A percentile compares a stretch with the other conserved stretches of the same genome.
phyloP scores from a whole-genome alignment of 2,797 vertebrate species.

The Pipistrellus nathusii region DNA sequence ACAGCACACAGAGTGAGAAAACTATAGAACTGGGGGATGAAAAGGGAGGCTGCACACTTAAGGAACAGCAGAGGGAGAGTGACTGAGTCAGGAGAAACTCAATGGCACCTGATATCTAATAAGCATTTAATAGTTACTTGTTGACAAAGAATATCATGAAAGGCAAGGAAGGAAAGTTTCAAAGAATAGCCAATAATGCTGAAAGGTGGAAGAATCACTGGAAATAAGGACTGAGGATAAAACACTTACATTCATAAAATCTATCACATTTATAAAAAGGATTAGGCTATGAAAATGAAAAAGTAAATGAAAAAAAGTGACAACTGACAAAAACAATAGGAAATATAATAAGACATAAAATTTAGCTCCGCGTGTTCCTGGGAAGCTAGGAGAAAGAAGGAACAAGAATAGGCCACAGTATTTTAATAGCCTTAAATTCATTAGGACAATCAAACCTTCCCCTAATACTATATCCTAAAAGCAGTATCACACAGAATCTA shows the following conservation, averaged over 20 bases:
- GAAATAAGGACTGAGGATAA: conserved; percentile 13
- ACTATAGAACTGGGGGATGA: not conserved
- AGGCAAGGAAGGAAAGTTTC: not conserved
- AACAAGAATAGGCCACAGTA: not conserved
- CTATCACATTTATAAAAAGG: not conserved
- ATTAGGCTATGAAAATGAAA: conserved; percentile 10
- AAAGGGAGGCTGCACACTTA: not conserved
- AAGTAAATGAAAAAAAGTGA: not conserved
- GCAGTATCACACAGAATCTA: not conserved
- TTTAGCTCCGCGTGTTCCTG: not conserved
- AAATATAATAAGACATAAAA: not conserved
- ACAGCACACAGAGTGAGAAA: not conserved
- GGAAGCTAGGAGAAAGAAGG: not conserved
- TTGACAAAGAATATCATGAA: not conserved
- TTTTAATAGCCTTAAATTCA: conserved; percentile 46
- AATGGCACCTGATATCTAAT: not conserved
- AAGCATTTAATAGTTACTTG: not conserved
- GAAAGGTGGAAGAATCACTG: not conserved
- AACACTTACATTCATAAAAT: not conserved
- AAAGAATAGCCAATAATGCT: not conserved
- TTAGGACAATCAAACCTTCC: not conserved
- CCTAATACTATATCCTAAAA: conserved; percentile 18
- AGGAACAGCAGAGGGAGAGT: not conserved
- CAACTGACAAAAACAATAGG: conserved; percentile 5
- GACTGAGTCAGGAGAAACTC: not conserved